A percentile compares a stretch with the other conserved stretches of the same genome.
phyloP scores from a whole-genome alignment of 2,113 vertebrate species.

The Oncorhynchus clarkii region DNA sequence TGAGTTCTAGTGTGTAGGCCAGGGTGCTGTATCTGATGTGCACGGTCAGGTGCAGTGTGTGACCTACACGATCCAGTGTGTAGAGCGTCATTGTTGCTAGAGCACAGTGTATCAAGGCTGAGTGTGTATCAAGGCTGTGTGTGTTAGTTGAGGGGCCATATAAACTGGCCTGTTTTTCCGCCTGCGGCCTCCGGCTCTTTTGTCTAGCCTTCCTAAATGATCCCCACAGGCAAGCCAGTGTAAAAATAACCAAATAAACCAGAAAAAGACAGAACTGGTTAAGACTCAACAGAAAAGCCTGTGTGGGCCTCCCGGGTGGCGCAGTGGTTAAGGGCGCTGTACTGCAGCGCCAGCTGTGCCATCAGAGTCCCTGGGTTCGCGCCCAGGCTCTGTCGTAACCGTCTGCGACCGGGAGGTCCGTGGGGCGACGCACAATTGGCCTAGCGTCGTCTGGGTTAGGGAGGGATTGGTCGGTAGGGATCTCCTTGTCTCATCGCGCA shows the following conservation, averaged over 20 bases:
- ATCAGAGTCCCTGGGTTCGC: too few relatives aligned
- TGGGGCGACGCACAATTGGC: too few relatives aligned
- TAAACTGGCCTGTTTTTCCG: neutral
- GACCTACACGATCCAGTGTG: neutral
- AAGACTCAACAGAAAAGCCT: neutral
- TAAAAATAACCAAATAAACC: constrained; percentile 1
- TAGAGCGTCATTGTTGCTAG: neutral
- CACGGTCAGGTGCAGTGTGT: neutral
- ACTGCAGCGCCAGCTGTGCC: too few relatives aligned
- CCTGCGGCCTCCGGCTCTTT: neutral
- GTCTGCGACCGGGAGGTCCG: too few relatives aligned
- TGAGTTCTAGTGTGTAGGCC: constrained; percentile 2
- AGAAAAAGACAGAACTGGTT: neutral
- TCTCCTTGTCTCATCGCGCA: too few relatives aligned
- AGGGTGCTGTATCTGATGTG: neutral
- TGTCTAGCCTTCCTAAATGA: constrained; percentile 1
- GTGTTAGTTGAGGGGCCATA: neutral
- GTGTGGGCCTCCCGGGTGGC: neutral
- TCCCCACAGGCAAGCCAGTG: neutral
- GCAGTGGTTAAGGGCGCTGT: too few relatives aligned
- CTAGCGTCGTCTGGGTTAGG: too few relatives aligned
- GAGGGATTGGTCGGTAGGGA: too few relatives aligned
- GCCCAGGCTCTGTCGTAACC: too few relatives aligned
- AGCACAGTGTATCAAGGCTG: neutral
- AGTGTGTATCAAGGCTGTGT: neutral